A percentile compares a stretch with the other conserved stretches of the same genome.
These are phyloP conservation scores for Trogon surrucura DNA, from an alignment of 2,113 vertebrate genomes.

Conservation along the genomic window DNA sequence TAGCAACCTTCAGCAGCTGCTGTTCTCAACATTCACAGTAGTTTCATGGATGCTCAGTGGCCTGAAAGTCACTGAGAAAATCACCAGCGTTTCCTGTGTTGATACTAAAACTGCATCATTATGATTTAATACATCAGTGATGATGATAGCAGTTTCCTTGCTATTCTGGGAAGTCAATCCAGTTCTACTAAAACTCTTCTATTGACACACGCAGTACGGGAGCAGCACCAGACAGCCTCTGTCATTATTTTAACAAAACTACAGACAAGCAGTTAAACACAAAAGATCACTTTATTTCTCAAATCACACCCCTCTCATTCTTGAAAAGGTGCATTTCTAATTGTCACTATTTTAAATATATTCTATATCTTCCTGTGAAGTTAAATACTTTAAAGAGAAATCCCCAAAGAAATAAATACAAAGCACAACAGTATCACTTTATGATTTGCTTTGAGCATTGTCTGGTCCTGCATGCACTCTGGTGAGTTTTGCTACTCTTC, in stretches of 20 bases:
- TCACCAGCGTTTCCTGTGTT: neutral
- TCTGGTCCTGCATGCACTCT: constrained; percentile 14
- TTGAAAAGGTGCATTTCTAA: constrained; percentile 35
- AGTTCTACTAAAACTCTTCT: neutral
- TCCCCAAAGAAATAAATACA: constrained; percentile 39
- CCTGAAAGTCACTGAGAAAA: neutral
- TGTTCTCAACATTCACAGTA: neutral
- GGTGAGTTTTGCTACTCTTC: neutral
- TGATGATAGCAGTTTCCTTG: neutral
- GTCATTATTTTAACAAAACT: neutral
- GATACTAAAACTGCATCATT: neutral
- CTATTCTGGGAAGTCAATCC: neutral
- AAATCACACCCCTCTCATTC: constrained; percentile 41
- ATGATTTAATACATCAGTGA: neutral
- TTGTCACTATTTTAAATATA: constrained; percentile 33
- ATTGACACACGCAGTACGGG: neutral
- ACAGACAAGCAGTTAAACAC: constrained; percentile 13
- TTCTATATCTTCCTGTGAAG: neutral
- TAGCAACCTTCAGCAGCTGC: neutral
- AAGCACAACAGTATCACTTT: constrained; percentile 22
- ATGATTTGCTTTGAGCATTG: constrained; percentile 26
- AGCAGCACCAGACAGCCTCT: neutral
- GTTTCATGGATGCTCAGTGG: neutral
- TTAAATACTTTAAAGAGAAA: constrained; percentile 50
- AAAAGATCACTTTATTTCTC: constrained; percentile 65